Evolutionary conservation across 2,113 vertebrate genomes (phyloP).

Genomic region (Scortum barcoo): DNA sequence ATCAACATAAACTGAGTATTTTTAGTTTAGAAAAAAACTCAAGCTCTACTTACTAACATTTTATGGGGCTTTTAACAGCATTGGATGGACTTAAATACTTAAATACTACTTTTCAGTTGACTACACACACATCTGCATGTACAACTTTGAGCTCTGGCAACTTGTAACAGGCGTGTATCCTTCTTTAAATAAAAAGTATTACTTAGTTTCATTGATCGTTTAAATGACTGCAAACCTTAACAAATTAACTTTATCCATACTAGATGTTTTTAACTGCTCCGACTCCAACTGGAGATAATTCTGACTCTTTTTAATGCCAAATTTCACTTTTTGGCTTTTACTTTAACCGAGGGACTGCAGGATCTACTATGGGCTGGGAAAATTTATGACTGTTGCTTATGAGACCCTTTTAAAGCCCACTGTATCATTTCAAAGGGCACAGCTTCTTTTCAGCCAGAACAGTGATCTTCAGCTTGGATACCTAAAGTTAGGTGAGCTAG

Average conservation of each 20-base stretch:
- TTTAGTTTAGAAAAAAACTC: background rate
- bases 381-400: conserved; percentile 27
- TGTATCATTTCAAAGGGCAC: conserved; percentile 32
- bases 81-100: background rate
- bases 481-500: conserved; percentile 19
- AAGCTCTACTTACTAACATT: background rate
- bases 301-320: background rate
- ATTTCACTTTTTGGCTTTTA: background rate
- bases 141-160: background rate
- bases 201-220: background rate
- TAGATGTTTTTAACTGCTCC: background rate
- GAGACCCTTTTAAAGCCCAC: conserved; percentile 9
- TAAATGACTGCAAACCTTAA: background rate
- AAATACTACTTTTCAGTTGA: background rate
- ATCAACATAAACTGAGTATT: background rate
- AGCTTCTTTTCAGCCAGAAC: background rate
- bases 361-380: background rate
- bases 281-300: background rate
- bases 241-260: too few species aligned
- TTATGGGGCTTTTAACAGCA: background rate
- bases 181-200: background rate
- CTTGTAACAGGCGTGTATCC: background rate
- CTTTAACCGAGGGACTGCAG: background rate
- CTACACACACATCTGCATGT: background rate
- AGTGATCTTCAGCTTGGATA: background rate